Percentiles rank a stretch among this genome's conserved stretches.
Evolutionary conservation across 2,888 invertebrate species (phyloP).

Genomic region (Hemistola chrysoprasaria): DNA sequence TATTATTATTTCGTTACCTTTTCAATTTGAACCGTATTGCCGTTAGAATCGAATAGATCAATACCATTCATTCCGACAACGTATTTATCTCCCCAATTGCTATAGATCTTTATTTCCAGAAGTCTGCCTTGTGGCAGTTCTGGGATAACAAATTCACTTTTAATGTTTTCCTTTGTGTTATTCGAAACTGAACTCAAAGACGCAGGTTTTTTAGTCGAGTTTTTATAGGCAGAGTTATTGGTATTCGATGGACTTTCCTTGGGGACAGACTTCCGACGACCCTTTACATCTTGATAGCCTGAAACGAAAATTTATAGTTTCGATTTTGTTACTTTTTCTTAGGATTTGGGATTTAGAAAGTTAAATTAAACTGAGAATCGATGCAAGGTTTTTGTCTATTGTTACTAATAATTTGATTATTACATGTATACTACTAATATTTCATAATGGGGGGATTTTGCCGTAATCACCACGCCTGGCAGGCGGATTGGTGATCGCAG

Average conservation of each 20-base stretch:
- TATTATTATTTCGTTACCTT: constrained; percentile 70
- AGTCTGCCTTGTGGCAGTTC: constrained; percentile 87
- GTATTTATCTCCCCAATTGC: constrained; percentile 91
- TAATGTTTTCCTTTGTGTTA: constrained; percentile 44
- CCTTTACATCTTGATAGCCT: constrained; percentile 44
- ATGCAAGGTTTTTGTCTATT: too few species aligned
- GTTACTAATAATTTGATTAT: too few species aligned
- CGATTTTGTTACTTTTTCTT: constrained; percentile 2
- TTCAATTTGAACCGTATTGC: constrained; percentile 81
- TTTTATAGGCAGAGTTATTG: constrained; percentile 39
- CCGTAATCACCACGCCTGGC: too few species aligned
- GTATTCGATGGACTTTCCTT: constrained; percentile 39
- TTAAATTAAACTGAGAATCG: too few species aligned
- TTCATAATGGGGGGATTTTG: too few species aligned
- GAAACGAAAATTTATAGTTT: constrained; percentile 18
- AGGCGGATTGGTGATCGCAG: too few species aligned
- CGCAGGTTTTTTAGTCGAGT: constrained; percentile 44
- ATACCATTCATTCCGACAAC: constrained; percentile 91
- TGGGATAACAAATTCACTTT: constrained; percentile 86
- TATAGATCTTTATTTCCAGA: constrained; percentile 85
- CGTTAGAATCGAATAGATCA: constrained; percentile 86
- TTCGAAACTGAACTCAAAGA: constrained; percentile 46
- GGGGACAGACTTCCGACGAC: constrained; percentile 35
- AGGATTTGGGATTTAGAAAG: too few species aligned
- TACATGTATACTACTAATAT: too few species aligned